Evolutionary conservation across 2,888 invertebrate genomes (phyloP), one percentile per base, ranked within the genome.

Genomic region (Resseliella maxima): DNA sequence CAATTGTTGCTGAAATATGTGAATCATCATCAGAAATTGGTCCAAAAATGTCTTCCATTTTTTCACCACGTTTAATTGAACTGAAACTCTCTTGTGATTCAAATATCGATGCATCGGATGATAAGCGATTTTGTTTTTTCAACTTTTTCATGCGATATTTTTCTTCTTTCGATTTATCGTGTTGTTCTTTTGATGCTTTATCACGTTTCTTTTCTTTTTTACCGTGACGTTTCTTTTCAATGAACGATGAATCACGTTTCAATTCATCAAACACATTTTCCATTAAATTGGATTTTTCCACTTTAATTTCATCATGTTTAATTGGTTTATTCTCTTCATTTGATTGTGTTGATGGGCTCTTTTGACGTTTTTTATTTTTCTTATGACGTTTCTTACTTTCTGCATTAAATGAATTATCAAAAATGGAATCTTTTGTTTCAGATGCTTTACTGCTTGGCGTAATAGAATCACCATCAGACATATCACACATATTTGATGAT

Each of bases 1-100:
- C 72, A 46, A 38, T 46, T 18, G 64, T 12, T 38, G 10, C n/a
- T 18, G 27, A 45, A 1, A 81, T 41, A n/a, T 86, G 81, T 45
- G 86, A 86, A 88, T 94, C 94, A 88, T 96, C 95, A 89, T 96
- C 97, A 0, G 97, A 96, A 87, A 96, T 92, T 18, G 96, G 95
- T 0, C 96, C 97, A 91, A 97, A 97, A 87, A 97, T 96, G 88
- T 96, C 96, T 90, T 96, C 96, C 95, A 96, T 95, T 91, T 96
- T 95, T 38, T 94, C 96, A 88, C 95, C 95, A 87, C 95, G 94
- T 88, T 95, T 94, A 0, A 90, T 89, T 86, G 88, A 88, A 64
- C 89, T 89, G 50, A 92, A 36, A 85, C 38, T 54, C 15, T 86
- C 86, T 24, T 85, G 83, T 0, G 86, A 85, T 10, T 86, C 85